Base-by-base conservation (phyloP, 2,888 invertebrate genomes). In the Trichopria drosophilae region DNA sequence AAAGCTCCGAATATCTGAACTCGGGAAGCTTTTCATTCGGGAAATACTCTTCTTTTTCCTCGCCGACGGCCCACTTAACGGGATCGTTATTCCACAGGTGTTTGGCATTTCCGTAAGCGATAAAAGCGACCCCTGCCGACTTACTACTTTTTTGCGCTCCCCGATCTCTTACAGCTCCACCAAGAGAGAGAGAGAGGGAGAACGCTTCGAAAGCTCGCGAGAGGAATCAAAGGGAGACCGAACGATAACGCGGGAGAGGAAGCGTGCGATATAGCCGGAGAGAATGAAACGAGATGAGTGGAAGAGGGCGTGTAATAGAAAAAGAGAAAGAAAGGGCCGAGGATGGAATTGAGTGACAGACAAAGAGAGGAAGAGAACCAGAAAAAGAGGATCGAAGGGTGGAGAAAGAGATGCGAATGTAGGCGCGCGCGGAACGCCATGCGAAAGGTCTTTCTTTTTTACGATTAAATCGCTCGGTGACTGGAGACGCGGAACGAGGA, bases 71-170 rank as follows among this genome's bases (percentile, higher is more conserved):
- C 66, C 66, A 69, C 69, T 69, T 69, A 65, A 62, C 64, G 65
- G 65, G 63, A 66, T 65, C 67, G 69, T 69, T 70, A 73, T 71
- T 75, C 75, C 73, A 74, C 75, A 75, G 75, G 75, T 75, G 75
- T 75, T 72, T 73, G 73, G 71, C 71, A 71, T 72, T 72, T 71
- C 71, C 70, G 71, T 71, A 68, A 70, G 71, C 71, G 72, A 70
- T 71, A 72, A 71, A 73, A 70, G 68, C 72, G 62, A 65, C 68
- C 68, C 67, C 67, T 62, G 61, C 61, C 62, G 65, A 65, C 67
- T 71, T 68, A 67, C 71, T 66, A 68, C 69, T 65, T 68, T 67
- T 71, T 68, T 67, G 59, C 64, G 58, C 55, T 49, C 60, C 62
- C 61, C 65, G 66, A 66, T 67, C 67, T 65, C 68, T 68, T 68